phyloP scores from a whole-genome alignment of 2,113 vertebrate genomes.

The Syngnathus scovelli region DNA sequence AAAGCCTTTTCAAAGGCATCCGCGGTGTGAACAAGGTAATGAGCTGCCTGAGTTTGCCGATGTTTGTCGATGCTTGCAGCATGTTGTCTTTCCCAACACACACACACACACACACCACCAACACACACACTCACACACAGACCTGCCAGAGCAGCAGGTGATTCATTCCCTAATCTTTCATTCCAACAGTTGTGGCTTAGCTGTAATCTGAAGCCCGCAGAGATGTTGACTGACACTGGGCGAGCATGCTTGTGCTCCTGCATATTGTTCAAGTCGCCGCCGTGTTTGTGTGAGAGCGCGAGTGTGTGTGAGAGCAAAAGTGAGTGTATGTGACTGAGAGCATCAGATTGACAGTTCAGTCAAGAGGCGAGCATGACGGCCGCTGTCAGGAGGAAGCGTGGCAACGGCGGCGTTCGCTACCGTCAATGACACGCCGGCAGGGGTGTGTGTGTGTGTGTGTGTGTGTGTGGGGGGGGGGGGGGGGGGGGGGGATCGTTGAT shows the following conservation, averaged over 20 bases:
- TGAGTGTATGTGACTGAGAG: not conserved
- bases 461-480: too few relatives aligned
- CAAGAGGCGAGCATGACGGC: too few relatives aligned
- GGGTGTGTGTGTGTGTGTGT: too few relatives aligned
- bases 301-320: constrained; percentile 9
- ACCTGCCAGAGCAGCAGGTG: constrained; percentile 56
- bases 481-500: not conserved
- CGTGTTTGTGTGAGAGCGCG: constrained; percentile 6
- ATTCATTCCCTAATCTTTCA: constrained; percentile 66
- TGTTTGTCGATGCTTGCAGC: constrained; percentile 37
- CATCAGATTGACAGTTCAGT: not conserved
- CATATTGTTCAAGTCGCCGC: constrained; percentile 35
- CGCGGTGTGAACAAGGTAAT: constrained; percentile 53
- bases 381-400: not conserved
- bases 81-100: constrained; percentile 36
- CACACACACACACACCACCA: constrained; percentile 14
- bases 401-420: not conserved
- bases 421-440: not conserved
- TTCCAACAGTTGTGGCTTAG: constrained; percentile 66
- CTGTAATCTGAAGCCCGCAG: constrained; percentile 56
- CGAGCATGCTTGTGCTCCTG: constrained; percentile 1
- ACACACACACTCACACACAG: constrained; percentile 5
- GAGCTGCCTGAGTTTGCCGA: constrained; percentile 32
- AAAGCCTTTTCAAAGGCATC: constrained; percentile 55
- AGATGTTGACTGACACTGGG: constrained; percentile 46